Evolutionary conservation across 2,888 invertebrate genomes (phyloP), one percentile per base, ranked within the genome.

Genomic region (Orchesella flavescens): DNA sequence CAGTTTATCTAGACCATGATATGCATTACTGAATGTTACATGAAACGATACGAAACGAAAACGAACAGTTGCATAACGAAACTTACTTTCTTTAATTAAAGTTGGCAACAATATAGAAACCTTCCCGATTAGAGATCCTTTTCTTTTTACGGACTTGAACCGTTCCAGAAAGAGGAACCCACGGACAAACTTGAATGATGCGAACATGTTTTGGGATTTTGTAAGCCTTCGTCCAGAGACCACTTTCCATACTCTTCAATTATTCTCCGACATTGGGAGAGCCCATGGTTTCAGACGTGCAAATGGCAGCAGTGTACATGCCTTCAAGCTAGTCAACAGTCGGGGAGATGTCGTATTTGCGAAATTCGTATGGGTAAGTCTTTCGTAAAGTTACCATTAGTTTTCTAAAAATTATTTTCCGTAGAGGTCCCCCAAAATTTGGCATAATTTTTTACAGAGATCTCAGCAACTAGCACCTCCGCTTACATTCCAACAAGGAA

Each of bases 141-240:
- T 95, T 21, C 91, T 96, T 71, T 99, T 99, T 91, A 96, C 97
- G 7, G 96, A 95, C 89, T 97, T 99, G 89, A 84, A 69, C 89
- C 98, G 98, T 90, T 96, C 98, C 0, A 97, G 98, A 90, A 99
- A 98, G 90, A 93, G 98, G 87, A 98, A 99, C 90, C 98, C 99
- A 0, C 94, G 93, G 55, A 96, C 96, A 0, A 95, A 96, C 89
- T 91, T 97, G 65, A 97, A 96, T 92, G 97, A 98, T 91, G 91
- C 95, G 1, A 95, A 97, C 89, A 97, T 96, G 96, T 96, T 2
- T 2, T 98, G 98, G 97, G 98, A 98, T 90, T 98, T 98, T 90
- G 92, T 97, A 87, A 93, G 95, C 0, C 91, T 98, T 71, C 93
- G 97, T 63, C 96, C 97, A 0, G 97, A 98, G 91, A 92, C 94